Evolutionary conservation across 2,797 vertebrate species (phyloP).

Genomic region (Odontamblyopus lacepedii): DNA sequence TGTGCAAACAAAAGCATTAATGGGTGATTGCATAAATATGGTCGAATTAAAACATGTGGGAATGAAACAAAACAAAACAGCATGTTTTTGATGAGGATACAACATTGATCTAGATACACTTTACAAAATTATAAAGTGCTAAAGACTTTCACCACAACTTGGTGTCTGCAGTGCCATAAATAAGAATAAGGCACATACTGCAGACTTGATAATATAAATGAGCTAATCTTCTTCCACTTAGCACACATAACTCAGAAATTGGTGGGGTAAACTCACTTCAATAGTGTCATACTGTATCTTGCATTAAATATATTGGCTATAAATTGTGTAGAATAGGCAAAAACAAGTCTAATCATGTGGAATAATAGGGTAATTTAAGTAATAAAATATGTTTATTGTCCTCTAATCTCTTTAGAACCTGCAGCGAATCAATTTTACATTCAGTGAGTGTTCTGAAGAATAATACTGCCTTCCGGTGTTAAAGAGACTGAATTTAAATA

Average conservation of each 20-base stretch:
- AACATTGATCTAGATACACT: too few relatives aligned
- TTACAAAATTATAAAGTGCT: too few relatives aligned
- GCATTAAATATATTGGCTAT: neutral
- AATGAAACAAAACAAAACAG: too few relatives aligned
- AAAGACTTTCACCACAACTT: too few relatives aligned
- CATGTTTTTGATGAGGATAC: too few relatives aligned
- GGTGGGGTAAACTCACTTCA: neutral
- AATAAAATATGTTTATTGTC: slow-evolving; percentile 45
- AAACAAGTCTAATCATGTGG: slow-evolving; percentile 21
- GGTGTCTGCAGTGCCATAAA: too few relatives aligned
- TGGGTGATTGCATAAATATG: too few relatives aligned
- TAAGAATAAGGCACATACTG: too few relatives aligned
- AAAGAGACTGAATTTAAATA: slow-evolving; percentile 33
- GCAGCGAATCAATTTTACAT: slow-evolving; percentile 54
- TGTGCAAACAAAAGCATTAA: neutral
- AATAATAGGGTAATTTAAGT: slow-evolving; percentile 36
- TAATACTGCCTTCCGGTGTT: slow-evolving; percentile 42
- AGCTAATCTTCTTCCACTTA: neutral
- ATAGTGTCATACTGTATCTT: too few relatives aligned
- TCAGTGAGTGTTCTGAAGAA: slow-evolving; percentile 42
- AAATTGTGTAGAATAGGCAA: neutral
- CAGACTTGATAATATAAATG: neutral
- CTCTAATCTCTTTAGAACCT: slow-evolving; percentile 66
- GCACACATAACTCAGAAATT: too few relatives aligned
- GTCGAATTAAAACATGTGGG: too few relatives aligned